Conservation (phyloP, 2,113 vertebrate genomes). For the Microcebus tavaratra region DNA sequence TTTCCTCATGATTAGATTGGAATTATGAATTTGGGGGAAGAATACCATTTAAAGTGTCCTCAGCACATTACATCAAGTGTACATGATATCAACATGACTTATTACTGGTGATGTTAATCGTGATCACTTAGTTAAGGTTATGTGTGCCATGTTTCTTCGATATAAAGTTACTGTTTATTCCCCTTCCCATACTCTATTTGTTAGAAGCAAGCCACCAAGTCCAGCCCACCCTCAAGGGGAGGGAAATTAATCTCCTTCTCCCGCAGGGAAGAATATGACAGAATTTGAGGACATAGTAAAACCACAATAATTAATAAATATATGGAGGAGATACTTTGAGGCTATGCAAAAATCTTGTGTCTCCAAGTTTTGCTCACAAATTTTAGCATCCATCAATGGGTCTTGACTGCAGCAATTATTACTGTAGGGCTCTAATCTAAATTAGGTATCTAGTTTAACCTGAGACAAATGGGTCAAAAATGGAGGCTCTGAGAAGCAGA, state of each 20-base stretch:
- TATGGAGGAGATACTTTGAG: neutral
- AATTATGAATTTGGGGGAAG: neutral
- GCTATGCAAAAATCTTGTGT: neutral
- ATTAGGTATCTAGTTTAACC: neutral
- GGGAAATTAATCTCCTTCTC: neutral
- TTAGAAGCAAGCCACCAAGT: neutral
- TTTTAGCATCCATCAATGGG: neutral
- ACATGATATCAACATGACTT: neutral
- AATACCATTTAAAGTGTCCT: neutral
- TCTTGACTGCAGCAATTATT: neutral
- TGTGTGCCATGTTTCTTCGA: neutral
- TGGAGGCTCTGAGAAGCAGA: neutral
- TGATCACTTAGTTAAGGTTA: neutral
- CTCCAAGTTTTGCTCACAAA: conserved; percentile 29
- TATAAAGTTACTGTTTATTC: neutral
- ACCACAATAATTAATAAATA: conserved; percentile 28
- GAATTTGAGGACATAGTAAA: conserved; percentile 5
- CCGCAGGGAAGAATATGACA: neutral
- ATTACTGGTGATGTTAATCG: neutral
- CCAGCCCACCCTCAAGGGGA: neutral
- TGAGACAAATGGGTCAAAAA: neutral
- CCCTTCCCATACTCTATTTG: neutral
- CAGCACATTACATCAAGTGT: neutral
- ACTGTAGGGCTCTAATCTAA: neutral
- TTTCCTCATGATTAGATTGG: neutral